Evolutionary conservation across 2,797 vertebrate genomes (phyloP).

Genomic region (Euphonia xanthogaster): DNA sequence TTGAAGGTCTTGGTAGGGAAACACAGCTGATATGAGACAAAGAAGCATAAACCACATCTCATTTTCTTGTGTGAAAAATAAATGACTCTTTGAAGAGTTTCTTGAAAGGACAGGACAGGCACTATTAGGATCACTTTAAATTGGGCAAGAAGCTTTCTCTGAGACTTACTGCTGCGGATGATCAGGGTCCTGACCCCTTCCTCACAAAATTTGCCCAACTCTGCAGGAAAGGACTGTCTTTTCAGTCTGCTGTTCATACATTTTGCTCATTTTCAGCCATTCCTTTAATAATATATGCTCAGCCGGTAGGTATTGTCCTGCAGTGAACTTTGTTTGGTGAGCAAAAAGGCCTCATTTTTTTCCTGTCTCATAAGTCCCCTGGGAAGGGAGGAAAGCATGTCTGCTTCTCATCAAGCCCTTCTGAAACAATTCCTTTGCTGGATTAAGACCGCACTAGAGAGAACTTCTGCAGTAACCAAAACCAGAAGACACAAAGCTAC

Average conservation of each 20-base stretch:
- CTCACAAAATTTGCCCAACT: fast-evolving
- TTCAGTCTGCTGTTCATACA: neutral
- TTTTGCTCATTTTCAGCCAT: neutral
- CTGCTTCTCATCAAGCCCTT: slow-evolving; percentile 34
- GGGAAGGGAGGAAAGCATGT: neutral
- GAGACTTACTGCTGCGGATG: neutral
- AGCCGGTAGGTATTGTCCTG: neutral
- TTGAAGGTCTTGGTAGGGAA: neutral
- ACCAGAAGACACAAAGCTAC: neutral
- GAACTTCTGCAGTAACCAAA: neutral
- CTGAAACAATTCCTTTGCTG: neutral
- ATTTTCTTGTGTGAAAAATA: neutral
- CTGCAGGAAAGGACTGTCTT: neutral
- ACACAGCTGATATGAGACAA: neutral
- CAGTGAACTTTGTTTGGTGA: neutral
- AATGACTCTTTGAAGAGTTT: neutral
- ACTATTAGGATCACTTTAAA: neutral
- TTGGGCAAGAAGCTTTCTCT: neutral
- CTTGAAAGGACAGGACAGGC: neutral
- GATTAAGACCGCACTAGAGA: slow-evolving; percentile 16
- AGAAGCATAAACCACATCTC: neutral
- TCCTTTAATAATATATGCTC: neutral
- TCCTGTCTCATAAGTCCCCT: neutral
- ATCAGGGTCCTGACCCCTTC: neutral
- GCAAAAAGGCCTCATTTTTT: neutral